phyloP scores from a whole-genome alignment of 2,113 vertebrate genomes.

The Macrotis lagotis region DNA sequence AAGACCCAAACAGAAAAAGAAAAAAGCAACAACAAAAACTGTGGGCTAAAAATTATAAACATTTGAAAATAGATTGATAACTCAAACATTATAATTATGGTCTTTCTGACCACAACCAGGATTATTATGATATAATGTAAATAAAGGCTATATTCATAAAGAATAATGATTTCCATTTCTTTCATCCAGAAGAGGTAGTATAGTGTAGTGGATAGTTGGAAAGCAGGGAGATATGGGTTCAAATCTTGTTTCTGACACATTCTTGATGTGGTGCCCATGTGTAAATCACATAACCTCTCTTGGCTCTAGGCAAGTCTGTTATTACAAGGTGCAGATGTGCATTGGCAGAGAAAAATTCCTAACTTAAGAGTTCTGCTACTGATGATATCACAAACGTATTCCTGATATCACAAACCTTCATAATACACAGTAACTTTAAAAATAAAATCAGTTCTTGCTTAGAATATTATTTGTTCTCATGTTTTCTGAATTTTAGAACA shows the following conservation, averaged over 20 bases:
- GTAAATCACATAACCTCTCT: neutral
- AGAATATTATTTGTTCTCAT: neutral
- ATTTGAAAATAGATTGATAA: conserved; percentile 41
- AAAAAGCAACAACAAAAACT: neutral
- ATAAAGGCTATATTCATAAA: neutral
- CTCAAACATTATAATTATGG: neutral
- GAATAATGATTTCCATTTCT: too few species aligned
- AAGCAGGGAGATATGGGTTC: neutral
- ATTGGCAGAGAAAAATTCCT: neutral
- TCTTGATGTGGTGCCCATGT: neutral
- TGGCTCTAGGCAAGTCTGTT: neutral
- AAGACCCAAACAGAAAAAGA: conserved; percentile 55
- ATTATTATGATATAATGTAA: neutral
- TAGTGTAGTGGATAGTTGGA: neutral
- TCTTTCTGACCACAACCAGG: neutral
- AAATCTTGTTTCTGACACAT: neutral
- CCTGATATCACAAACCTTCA: neutral
- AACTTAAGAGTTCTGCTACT: neutral
- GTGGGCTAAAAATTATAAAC: conserved; percentile 42
- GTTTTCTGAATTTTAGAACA: neutral
- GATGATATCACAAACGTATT: neutral
- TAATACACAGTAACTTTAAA: neutral
- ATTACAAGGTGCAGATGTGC: neutral
- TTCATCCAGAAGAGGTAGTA: neutral
- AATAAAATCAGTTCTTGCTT: neutral